Percentiles rank a stretch among this genome's conserved stretches.
These are phyloP conservation scores for Stegana nigrithorax DNA, from an alignment of 2,888 invertebrate species.

Conservation along the genomic window DNA sequence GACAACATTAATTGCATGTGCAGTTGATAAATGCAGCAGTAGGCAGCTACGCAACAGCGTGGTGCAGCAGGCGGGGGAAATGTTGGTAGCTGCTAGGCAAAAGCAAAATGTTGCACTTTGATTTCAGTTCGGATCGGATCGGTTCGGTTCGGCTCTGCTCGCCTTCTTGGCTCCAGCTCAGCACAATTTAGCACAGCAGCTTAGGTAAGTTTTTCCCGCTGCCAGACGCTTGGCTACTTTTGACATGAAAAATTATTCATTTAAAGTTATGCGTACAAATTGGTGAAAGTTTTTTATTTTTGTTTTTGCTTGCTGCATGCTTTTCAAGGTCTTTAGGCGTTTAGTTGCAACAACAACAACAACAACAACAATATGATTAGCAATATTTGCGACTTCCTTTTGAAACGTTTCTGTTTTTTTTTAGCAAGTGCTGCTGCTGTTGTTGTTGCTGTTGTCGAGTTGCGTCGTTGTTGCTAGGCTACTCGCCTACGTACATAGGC, in stretches of 20 bases:
- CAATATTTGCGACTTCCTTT: too few species aligned
- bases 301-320: constrained; percentile 32
- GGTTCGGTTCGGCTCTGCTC: not conserved
- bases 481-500: too few species aligned
- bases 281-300: constrained; percentile 47
- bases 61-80: too few species aligned
- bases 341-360: too few species aligned
- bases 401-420: too few species aligned
- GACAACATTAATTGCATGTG: constrained; percentile 54
- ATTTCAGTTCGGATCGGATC: not conserved
- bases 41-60: constrained; percentile 27
- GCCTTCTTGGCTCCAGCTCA: too few species aligned
- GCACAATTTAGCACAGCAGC: too few species aligned
- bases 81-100: too few species aligned
- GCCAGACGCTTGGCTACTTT: constrained; percentile 18
- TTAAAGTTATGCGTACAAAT: constrained; percentile 17
- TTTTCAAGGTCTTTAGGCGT: constrained; percentile 55
- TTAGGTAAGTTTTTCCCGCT: constrained; percentile 2
- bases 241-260: too few species aligned
- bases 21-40: constrained; percentile 31
- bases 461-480: too few species aligned
- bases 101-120: constrained; percentile 14
- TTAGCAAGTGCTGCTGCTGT: not conserved
- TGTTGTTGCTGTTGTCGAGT: not conserved
- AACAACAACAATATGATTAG: too few species aligned